phyloP scores from a whole-genome alignment of 2,113 vertebrate species.

The Gallinago jamesoni region DNA sequence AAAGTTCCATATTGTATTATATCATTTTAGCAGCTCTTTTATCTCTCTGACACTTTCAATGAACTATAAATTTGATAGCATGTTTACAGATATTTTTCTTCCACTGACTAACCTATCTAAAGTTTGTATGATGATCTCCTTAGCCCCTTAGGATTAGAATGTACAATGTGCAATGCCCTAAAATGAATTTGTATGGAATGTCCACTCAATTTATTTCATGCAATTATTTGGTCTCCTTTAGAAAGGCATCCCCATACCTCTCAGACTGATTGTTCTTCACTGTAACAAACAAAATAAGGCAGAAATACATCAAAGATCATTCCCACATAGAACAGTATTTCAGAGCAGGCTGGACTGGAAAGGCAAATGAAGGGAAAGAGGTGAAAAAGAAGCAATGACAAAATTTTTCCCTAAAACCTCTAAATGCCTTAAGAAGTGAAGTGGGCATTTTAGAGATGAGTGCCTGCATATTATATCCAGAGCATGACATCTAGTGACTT shows the following conservation, averaged over 20 bases:
- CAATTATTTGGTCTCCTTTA: not conserved
- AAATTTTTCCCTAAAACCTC: not conserved
- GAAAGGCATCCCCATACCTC: not conserved
- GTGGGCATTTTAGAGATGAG: not conserved
- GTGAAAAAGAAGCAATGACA: not conserved
- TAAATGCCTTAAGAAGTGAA: not conserved
- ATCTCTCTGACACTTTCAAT: constrained; percentile 49
- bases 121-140: not conserved
- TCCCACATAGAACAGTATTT: not conserved
- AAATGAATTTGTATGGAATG: not conserved
- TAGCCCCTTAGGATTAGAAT: not conserved
- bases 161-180: not conserved
- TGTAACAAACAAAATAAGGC: not conserved
- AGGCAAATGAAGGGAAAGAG: not conserved
- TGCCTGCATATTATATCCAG: not conserved
- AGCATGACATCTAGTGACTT: not conserved
- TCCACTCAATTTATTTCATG: not conserved
- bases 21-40: not conserved
- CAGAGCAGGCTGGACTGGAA: not conserved
- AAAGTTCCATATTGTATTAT: not conserved
- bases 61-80: constrained; percentile 50
- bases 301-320: not conserved
- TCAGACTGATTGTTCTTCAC: not conserved
- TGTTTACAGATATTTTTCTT: constrained; percentile 49
- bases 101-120: constrained; percentile 28